These are phyloP conservation scores for Luperina nickerlii DNA, from an alignment of 2,888 invertebrate species.

Conservation along the genomic window DNA sequence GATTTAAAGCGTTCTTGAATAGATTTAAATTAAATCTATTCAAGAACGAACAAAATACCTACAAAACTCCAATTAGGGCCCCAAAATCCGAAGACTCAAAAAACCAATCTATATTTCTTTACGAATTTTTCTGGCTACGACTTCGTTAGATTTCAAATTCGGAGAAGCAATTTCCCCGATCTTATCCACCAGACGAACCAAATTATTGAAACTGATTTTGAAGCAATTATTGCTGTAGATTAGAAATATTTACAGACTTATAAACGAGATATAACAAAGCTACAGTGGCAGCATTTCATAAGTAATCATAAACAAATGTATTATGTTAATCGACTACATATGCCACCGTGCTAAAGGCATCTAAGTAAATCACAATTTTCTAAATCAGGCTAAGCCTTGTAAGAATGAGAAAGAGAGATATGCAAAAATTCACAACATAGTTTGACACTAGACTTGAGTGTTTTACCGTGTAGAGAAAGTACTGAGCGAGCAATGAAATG, in stretches of 20 bases:
- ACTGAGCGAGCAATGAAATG: slow-evolving; percentile 56
- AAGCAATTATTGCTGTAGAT: slow-evolving; percentile 39
- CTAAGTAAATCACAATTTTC: slow-evolving; percentile 84
- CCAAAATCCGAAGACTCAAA: not conserved
- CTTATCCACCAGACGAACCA: slow-evolving; percentile 26
- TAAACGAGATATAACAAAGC: slow-evolving; percentile 77
- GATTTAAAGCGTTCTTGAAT: too few species aligned
- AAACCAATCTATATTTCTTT: not conserved
- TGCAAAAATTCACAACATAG: slow-evolving; percentile 87
- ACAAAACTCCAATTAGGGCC: slow-evolving; percentile 9
- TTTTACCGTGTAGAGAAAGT: slow-evolving; percentile 38
- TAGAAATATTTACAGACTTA: slow-evolving; percentile 67
- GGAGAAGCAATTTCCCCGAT: slow-evolving; percentile 48
- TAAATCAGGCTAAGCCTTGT: slow-evolving; percentile 84
- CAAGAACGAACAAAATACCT: not conserved
- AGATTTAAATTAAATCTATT: not conserved
- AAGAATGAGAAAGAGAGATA: slow-evolving; percentile 82
- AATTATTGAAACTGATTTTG: slow-evolving; percentile 19
- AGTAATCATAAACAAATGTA: slow-evolving; percentile 63
- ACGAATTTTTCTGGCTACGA: slow-evolving; percentile 3
- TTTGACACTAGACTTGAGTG: slow-evolving; percentile 66
- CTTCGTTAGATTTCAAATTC: slow-evolving; percentile 13
- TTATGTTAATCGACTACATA: slow-evolving; percentile 58
- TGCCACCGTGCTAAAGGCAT: slow-evolving; percentile 86
- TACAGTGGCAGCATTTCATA: slow-evolving; percentile 81